These are phyloP conservation scores for Centrocercus urophasianus DNA, from an alignment of 2,113 vertebrate genomes.

Conservation along the genomic window DNA sequence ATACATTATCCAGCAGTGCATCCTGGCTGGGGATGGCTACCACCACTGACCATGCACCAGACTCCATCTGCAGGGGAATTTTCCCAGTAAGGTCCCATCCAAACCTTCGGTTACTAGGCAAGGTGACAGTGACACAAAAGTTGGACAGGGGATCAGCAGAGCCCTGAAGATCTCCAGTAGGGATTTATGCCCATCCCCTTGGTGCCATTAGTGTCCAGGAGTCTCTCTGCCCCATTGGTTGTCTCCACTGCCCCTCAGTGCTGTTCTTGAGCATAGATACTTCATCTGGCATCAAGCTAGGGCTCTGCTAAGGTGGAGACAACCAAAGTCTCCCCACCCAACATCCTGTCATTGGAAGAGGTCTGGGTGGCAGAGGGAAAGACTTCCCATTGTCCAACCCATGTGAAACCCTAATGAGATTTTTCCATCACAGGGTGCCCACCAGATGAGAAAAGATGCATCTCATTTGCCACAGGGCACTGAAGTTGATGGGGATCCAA, in stretches of 20 bases:
- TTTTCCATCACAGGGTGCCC: too few relatives aligned
- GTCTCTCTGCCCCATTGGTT: neutral
- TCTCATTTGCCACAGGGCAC: too few relatives aligned
- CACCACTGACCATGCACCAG: rapidly evolving
- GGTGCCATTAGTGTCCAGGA: neutral
- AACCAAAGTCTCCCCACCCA: neutral
- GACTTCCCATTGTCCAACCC: neutral
- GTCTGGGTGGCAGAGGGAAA: neutral
- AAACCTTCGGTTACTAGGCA: rapidly evolving
- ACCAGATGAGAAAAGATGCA: neutral
- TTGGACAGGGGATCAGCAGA: neutral
- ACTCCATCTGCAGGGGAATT: neutral
- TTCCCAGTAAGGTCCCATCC: neutral
- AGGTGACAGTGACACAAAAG: neutral
- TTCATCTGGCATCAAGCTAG: neutral
- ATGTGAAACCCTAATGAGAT: neutral
- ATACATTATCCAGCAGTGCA: neutral
- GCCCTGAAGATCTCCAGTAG: rapidly evolving
- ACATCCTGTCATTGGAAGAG: neutral
- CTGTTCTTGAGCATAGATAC: rapidly evolving
- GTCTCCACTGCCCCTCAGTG: neutral
- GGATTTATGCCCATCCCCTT: neutral
- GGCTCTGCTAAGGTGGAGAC: rapidly evolving
- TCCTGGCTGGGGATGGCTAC: neutral
- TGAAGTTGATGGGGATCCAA: neutral